Percentiles rank a stretch among this genome's conserved stretches.
Conservation (phyloP, 2,113 vertebrate species). For the Oreochromis tanganicae region DNA sequence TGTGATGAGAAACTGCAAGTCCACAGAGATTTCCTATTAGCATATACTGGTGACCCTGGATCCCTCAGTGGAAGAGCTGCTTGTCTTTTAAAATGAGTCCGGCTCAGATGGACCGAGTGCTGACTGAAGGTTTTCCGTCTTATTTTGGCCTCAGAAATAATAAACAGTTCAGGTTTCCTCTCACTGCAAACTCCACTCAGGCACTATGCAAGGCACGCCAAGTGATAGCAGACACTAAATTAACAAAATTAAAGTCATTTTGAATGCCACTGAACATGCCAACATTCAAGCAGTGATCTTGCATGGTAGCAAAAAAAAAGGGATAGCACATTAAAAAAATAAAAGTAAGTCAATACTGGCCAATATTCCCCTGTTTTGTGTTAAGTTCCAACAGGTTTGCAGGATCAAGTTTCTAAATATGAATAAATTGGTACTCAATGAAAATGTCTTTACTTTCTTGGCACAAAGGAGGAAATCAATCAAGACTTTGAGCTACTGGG, state of each 20-base stretch:
- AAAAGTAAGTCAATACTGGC: background rate
- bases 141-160: background rate
- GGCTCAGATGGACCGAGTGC: background rate
- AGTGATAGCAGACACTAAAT: background rate
- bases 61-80: background rate
- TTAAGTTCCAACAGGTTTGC: background rate
- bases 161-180: background rate
- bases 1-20: slow-evolving; percentile 5
- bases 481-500: background rate
- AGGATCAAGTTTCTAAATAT: background rate
- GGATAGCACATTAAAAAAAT: background rate
- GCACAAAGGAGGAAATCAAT: background rate
- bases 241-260: background rate
- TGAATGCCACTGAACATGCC: background rate
- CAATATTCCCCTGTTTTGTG: background rate
- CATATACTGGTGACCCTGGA: background rate
- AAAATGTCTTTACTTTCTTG: background rate
- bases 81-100: slow-evolving; percentile 4
- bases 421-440: background rate
- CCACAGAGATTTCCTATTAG: slow-evolving; percentile 7
- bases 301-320: background rate
- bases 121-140: background rate
- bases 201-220: background rate
- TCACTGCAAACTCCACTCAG: background rate
- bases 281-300: background rate